Percentiles rank a stretch among this genome's conserved stretches.
phyloP scores from a whole-genome alignment of 2,797 vertebrate species.

The Chiroxiphia lanceolata region DNA sequence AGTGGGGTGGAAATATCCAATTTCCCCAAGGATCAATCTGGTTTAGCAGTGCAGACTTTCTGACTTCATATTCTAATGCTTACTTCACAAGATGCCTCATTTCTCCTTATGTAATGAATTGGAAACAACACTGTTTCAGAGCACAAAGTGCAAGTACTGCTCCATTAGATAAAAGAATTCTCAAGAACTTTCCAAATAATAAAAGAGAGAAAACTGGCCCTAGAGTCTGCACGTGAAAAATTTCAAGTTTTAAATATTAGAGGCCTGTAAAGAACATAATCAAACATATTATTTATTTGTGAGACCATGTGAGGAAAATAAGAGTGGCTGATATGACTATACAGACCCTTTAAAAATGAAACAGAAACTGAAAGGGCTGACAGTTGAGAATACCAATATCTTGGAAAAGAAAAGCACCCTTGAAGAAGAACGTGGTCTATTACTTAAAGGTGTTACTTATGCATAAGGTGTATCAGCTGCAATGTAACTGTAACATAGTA shows the following conservation, averaged over 20 bases:
- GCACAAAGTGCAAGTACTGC: neutral
- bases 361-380: neutral
- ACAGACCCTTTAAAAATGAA: neutral
- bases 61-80: constrained; percentile 1
- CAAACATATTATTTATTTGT: neutral
- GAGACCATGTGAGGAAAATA: neutral
- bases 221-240: neutral
- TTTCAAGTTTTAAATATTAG: neutral
- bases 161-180: constrained; percentile 15
- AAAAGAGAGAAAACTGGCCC: neutral
- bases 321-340: neutral
- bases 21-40: constrained; percentile 4
- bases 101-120: constrained; percentile 17
- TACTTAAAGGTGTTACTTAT: neutral
- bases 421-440: neutral
- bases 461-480: neutral
- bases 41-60: neutral
- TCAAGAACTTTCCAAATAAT: neutral
- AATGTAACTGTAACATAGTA: neutral
- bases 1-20: neutral
- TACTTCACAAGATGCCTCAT: constrained; percentile 23
- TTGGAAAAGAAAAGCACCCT: neutral
- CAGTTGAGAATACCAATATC: neutral
- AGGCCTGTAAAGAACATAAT: neutral
- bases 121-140: constrained; percentile 7